Percentiles rank a stretch among this genome's conserved stretches.
Evolutionary conservation across 2,797 vertebrate species (phyloP).

Genomic region (Austrolebias charrua): DNA sequence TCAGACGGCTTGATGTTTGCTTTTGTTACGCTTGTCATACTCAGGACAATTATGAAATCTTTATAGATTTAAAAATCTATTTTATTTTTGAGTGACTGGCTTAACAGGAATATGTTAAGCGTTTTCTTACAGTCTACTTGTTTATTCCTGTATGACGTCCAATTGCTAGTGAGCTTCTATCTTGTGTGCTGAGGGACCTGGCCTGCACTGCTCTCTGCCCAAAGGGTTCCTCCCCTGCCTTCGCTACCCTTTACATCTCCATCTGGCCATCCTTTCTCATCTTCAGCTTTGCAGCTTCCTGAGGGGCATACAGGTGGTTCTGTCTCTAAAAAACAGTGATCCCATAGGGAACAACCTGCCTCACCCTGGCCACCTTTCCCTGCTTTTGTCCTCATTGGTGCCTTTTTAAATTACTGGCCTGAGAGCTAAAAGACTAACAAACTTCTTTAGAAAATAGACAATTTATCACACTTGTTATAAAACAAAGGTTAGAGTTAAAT

Average conservation of each 20-base stretch:
- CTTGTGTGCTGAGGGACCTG: slow-evolving; percentile 35
- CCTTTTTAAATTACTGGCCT: slow-evolving; percentile 37
- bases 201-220: slow-evolving; percentile 47
- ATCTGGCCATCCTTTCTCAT: slow-evolving; percentile 60
- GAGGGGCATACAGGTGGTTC: slow-evolving; percentile 70
- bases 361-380: slow-evolving; percentile 43
- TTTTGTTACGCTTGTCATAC: slow-evolving; percentile 11
- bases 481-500: too few relatives aligned
- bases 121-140: slow-evolving; percentile 11
- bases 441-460: slow-evolving; percentile 3
- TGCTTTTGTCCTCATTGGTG: slow-evolving; percentile 20
- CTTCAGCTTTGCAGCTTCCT: slow-evolving; percentile 54
- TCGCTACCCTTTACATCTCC: slow-evolving; percentile 44
- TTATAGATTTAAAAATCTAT: background rate
- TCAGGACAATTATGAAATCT: background rate
- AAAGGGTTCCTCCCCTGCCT: slow-evolving; percentile 38
- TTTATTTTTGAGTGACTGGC: background rate
- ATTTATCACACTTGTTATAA: background rate
- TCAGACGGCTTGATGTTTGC: slow-evolving; percentile 29
- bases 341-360: slow-evolving; percentile 61
- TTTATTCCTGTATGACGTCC: slow-evolving; percentile 26
- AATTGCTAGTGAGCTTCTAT: slow-evolving; percentile 26
- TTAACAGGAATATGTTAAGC: background rate
- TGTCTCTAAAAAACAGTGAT: slow-evolving; percentile 54
- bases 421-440: slow-evolving; percentile 19